Percentiles rank a stretch among this genome's conserved stretches.
Evolutionary conservation across 2,113 vertebrate genomes (phyloP).

Genomic region (Lipotes vexillifer): DNA sequence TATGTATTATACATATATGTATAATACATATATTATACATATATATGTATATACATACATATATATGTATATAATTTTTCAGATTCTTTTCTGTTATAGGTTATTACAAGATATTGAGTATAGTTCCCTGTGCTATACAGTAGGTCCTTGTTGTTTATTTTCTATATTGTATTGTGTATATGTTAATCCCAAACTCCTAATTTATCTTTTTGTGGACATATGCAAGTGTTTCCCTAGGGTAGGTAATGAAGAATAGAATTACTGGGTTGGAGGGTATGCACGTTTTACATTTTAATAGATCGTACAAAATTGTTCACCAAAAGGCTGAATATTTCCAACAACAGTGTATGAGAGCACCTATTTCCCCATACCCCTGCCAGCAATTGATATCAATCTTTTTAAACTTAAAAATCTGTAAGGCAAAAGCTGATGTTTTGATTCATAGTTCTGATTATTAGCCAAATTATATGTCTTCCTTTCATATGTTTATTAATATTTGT

Average conservation of each 20-base stretch:
- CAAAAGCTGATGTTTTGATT: neutral
- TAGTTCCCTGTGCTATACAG: neutral
- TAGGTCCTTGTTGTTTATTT: neutral
- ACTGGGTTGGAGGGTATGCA: neutral
- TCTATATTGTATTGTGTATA: neutral
- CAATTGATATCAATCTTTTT: neutral
- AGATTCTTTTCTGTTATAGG: neutral
- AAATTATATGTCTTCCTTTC: neutral
- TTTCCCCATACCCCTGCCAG: neutral
- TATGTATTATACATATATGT: no score
- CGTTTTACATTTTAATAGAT: constrained; percentile 23
- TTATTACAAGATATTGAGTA: neutral
- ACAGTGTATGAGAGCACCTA: neutral
- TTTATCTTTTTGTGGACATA: neutral
- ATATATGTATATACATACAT: neutral
- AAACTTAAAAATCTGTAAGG: neutral
- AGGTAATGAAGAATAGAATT: neutral
- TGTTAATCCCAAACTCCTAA: neutral
- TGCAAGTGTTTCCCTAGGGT: neutral
- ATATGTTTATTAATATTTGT: neutral
- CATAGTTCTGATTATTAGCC: neutral
- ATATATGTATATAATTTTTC: neutral
- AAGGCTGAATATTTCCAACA: neutral
- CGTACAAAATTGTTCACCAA: neutral
- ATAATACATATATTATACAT: no score